Percentiles rank a stretch among this genome's conserved stretches.
Conservation (phyloP, 1,140 invertebrate species). For the Saccostrea echinata region DNA sequence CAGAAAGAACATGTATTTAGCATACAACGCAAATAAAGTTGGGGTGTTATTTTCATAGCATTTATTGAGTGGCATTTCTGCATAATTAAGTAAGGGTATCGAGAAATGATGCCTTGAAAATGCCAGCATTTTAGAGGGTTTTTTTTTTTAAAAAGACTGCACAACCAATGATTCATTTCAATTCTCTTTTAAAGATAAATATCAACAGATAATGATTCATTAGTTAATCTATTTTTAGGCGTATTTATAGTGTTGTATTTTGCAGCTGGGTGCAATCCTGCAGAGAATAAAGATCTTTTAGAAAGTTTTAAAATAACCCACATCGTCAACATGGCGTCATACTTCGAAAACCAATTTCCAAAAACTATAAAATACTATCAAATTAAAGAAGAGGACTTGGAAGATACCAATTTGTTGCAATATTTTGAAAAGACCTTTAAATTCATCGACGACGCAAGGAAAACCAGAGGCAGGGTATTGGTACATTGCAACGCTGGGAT, state of each 20-base stretch:
- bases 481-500: constrained; percentile 78
- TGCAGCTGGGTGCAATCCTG: constrained; percentile 27
- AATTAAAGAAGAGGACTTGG: constrained; percentile 96
- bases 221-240: neutral
- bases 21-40: too few species aligned
- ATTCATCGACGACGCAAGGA: constrained; percentile 94
- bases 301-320: constrained; percentile 93
- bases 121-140: too few species aligned
- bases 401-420: constrained; percentile 95
- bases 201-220: neutral
- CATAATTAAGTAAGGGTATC: too few species aligned
- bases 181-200: too few species aligned
- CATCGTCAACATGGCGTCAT: constrained; percentile 97
- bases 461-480: constrained; percentile 65
- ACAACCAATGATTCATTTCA: too few species aligned
- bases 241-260: too few species aligned
- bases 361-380: constrained; percentile 97
- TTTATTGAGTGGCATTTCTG: too few species aligned
- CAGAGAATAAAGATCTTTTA: constrained; percentile 87
- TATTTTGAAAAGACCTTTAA: constrained; percentile 97
- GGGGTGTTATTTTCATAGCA: too few species aligned
- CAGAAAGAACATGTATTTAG: too few species aligned
- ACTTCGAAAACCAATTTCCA: constrained; percentile 98
- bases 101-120: too few species aligned
- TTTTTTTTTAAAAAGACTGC: too few species aligned